A percentile compares a stretch with the other conserved stretches of the same genome.
Evolutionary conservation across 1,140 invertebrate species (phyloP).

Genomic region (Rhagoletis zephyria): DNA sequence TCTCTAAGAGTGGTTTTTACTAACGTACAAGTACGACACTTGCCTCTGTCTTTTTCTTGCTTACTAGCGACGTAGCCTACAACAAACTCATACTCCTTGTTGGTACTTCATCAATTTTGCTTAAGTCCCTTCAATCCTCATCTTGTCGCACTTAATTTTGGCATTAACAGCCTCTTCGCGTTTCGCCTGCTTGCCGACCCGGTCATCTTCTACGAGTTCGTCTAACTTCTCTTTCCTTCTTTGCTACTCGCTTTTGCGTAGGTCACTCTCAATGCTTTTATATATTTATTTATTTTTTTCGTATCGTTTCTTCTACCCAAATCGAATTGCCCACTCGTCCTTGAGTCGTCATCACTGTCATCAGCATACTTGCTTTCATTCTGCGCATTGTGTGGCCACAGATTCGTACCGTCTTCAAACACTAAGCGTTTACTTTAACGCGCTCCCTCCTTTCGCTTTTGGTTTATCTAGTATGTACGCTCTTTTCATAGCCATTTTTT

Average conservation of each 20-base stretch:
- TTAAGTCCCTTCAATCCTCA: background rate
- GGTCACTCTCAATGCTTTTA: too few species aligned
- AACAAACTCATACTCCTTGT: background rate
- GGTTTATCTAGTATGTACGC: background rate
- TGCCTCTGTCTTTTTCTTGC: background rate
- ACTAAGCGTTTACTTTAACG: background rate
- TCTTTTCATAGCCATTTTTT: background rate
- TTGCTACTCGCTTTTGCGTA: too few species aligned
- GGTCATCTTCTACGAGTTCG: too few species aligned
- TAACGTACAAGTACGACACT: background rate
- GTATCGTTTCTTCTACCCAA: too few species aligned
- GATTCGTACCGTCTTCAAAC: background rate
- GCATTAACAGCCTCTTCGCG: background rate
- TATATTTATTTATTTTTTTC: too few species aligned
- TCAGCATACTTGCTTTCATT: background rate
- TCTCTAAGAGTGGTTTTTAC: background rate
- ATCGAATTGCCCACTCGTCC: conserved; percentile 1
- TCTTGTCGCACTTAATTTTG: background rate
- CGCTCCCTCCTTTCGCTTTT: background rate
- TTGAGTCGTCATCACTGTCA: conserved; percentile 18
- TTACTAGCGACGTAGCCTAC: background rate
- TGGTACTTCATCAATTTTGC: background rate
- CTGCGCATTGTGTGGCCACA: background rate
- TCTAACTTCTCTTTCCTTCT: too few species aligned
- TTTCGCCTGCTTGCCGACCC: too few species aligned